Base-by-base conservation (phyloP, 2,113 vertebrate species). In the Corynorhinus townsendii region DNA sequence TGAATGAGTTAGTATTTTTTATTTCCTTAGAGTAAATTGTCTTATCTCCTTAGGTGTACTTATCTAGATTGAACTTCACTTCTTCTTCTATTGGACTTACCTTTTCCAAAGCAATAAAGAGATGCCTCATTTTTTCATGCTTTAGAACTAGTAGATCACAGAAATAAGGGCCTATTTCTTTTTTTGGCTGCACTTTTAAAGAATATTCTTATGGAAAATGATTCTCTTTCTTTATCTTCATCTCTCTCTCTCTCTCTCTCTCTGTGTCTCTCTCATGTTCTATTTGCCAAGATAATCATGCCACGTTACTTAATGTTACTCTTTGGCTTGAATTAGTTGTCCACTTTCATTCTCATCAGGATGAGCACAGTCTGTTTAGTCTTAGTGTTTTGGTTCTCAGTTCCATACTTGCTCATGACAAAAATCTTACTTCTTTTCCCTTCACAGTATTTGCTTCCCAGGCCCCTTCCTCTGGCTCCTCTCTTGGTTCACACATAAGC, bases 321-420 rank as follows among this genome's bases (percentile, higher is more conserved):
- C 14, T 87, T 80, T 5, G 7, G 49, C 43, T 30, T 30, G 54
- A 16, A 12, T 68, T 77, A 56, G 16, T 14, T 7, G 6, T 47
- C 14, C 26, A 28, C 28, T 43, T 17, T n/a, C 43, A 54, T 91
- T 30, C 47, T 79, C 33, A 86, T 59, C n/a, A 35, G 11, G 17
- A 56, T 2, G 24, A 86, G 24, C 30, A 40, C 7, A n/a, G 33
- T 19, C 2, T 0, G 0, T 15, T 1, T 24, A 19, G n/a, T 28
- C 26, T 64, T 19, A 26, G 56, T 30, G 43, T 40, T n/a, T 10
- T 72, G 68, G 35, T 14, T 66, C 71, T 73, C 6, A 1, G 26
- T 9, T 30, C 33, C 7, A 19, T 64, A 3, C 22, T 88, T 86
- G 19, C n/a, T 82, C 8, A 11, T 43, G 35, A 26, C 11, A 30